Percentiles rank a stretch among this genome's conserved stretches.
These are phyloP conservation scores for Dipodomys spectabilis DNA, from an alignment of 2,113 vertebrate species.

Conservation along the genomic window DNA sequence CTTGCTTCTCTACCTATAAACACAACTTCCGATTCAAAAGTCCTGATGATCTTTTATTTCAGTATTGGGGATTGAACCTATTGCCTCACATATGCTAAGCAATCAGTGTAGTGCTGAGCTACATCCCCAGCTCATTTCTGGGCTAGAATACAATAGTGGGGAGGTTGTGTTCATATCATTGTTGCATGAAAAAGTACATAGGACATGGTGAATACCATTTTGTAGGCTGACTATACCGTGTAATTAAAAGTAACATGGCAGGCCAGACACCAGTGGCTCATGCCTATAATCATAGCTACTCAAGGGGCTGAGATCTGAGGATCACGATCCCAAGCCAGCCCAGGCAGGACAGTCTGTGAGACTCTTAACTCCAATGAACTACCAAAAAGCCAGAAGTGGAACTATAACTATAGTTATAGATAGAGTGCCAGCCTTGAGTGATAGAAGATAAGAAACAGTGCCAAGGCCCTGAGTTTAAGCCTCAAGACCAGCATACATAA, in stretches of 20 bases:
- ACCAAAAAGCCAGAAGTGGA: no score
- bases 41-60: not conserved
- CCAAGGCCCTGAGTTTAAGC: no score
- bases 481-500: no score
- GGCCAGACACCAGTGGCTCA: no score
- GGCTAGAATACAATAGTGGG: not conserved
- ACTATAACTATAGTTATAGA: no score
- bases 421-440: no score
- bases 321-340: no score
- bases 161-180: not conserved
- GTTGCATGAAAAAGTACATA: not conserved
- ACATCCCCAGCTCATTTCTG: not conserved
- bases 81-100: not conserved
- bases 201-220: not conserved
- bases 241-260: not conserved
- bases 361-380: no score
- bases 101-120: not conserved
- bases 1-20: conserved; percentile 24
- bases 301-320: no score
- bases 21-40: not conserved
- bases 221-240: not conserved
- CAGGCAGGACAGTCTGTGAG: no score
- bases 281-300: no score
- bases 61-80: not conserved
- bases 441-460: no score